These are phyloP conservation scores for Hycleus phaleratus DNA, from an alignment of 1,140 invertebrate genomes.

Conservation along the genomic window DNA sequence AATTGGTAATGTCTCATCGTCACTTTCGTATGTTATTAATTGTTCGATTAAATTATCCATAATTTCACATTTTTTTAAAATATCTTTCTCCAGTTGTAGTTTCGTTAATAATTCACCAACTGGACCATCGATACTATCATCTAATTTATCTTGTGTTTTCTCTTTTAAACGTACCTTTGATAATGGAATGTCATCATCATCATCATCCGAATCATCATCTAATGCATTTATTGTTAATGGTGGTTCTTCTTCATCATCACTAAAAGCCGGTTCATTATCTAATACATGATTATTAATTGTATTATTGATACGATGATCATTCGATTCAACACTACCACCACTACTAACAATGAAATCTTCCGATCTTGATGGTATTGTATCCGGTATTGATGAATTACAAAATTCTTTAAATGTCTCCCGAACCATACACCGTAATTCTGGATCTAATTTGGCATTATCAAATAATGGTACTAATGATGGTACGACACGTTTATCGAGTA, in stretches of 20 bases:
- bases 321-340: conserved; percentile 45
- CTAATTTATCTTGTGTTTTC: conserved; percentile 42
- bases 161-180: conserved; percentile 51
- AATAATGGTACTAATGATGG: conserved; percentile 84
- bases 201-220: conserved; percentile 77
- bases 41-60: conserved; percentile 63
- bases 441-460: conserved; percentile 87
- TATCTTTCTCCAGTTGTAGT: conserved; percentile 56
- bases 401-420: conserved; percentile 89
- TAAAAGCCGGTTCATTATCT: conserved; percentile 64
- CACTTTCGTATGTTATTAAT: conserved; percentile 49
- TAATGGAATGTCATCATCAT: conserved; percentile 78
- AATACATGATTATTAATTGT: conserved; percentile 35
- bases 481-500: conserved; percentile 89
- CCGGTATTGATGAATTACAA: conserved; percentile 53
- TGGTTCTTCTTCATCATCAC: conserved; percentile 69
- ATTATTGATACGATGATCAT: conserved; percentile 16
- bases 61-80: conserved; percentile 57
- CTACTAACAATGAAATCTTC: conserved; percentile 38
- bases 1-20: conserved; percentile 44
- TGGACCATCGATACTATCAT: conserved; percentile 35
- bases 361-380: conserved; percentile 38
- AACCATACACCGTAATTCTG: conserved; percentile 77
- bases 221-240: conserved; percentile 42
- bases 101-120: conserved; percentile 24